A percentile compares a stretch with the other conserved stretches of the same genome.
Conservation (phyloP, 1,140 invertebrate genomes). For the Goniozus legneri region DNA sequence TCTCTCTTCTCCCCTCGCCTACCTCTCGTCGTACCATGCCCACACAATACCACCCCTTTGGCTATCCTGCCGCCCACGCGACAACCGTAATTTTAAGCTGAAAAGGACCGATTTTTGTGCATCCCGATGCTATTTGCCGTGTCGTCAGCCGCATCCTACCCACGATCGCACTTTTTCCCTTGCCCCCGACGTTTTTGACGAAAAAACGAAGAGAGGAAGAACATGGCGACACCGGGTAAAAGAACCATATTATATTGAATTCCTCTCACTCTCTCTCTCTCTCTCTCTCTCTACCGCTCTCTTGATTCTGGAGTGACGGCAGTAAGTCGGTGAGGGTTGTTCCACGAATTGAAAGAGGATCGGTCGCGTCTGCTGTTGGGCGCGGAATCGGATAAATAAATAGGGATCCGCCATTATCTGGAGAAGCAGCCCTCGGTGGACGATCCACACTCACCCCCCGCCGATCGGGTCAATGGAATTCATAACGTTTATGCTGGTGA, state of each 20-base stretch:
- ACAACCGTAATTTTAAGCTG: slow-evolving; percentile 45
- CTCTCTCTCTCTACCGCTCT: background rate
- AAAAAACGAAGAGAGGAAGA: no score
- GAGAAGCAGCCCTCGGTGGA: slow-evolving; percentile 42
- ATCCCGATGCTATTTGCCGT: slow-evolving; percentile 35
- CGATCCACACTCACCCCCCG: slow-evolving; percentile 13
- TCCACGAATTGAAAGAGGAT: slow-evolving; percentile 33
- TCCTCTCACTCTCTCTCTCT: background rate
- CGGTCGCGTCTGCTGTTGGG: slow-evolving; percentile 29
- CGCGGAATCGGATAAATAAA: slow-evolving; percentile 43
- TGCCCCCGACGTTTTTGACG: background rate
- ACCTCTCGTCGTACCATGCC: slow-evolving; percentile 18
- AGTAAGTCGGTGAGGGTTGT: no score
- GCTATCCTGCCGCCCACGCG: slow-evolving; percentile 29
- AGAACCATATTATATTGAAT: no score
- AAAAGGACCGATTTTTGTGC: slow-evolving; percentile 42
- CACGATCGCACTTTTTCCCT: slow-evolving; percentile 3
- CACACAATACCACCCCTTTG: slow-evolving; percentile 30
- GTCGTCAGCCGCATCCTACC: slow-evolving; percentile 24
- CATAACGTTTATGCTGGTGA: slow-evolving; percentile 45
- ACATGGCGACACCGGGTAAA: no score
- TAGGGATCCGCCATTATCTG: slow-evolving; percentile 46
- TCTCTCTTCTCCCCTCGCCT: slow-evolving; percentile 4
- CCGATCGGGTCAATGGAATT: slow-evolving; percentile 48
- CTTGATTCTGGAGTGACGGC: no score